Conservation (phyloP, 2,797 vertebrate genomes). For the Sorex maritimensis region DNA sequence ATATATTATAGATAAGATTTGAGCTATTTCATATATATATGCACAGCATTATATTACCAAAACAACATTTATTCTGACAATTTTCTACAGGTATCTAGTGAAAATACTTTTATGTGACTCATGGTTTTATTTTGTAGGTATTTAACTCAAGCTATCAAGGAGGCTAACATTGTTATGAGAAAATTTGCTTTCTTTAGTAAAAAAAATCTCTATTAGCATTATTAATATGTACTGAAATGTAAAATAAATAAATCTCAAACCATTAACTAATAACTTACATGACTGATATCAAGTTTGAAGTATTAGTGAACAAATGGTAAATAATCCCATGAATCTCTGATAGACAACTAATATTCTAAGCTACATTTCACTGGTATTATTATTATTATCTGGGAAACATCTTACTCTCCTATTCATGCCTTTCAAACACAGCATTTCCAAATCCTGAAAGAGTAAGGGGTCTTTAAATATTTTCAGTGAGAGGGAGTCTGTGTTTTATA, state of each 20-base stretch:
- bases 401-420: not conserved
- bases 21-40: not conserved
- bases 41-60: not conserved
- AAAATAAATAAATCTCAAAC: not conserved
- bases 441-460: not conserved
- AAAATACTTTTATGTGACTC: not conserved
- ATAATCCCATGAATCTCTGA: not conserved
- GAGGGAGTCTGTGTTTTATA: too few species aligned
- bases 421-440: not conserved
- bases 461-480: too few species aligned
- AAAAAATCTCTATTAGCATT: not conserved
- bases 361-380: not conserved
- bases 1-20: constrained; percentile 28
- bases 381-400: too few species aligned
- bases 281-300: not conserved
- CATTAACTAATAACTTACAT: not conserved
- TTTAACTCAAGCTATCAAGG: not conserved
- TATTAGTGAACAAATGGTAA: not conserved
- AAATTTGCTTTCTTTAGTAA: not conserved
- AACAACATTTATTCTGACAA: not conserved
- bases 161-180: not conserved
- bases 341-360: not conserved
- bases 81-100: not conserved
- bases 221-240: constrained; percentile 23
- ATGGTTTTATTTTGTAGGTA: not conserved